Base-by-base conservation (phyloP, 30 jellyfish, hydroid and myxozoan species). In the Nemopilema nomurai region DNA sequence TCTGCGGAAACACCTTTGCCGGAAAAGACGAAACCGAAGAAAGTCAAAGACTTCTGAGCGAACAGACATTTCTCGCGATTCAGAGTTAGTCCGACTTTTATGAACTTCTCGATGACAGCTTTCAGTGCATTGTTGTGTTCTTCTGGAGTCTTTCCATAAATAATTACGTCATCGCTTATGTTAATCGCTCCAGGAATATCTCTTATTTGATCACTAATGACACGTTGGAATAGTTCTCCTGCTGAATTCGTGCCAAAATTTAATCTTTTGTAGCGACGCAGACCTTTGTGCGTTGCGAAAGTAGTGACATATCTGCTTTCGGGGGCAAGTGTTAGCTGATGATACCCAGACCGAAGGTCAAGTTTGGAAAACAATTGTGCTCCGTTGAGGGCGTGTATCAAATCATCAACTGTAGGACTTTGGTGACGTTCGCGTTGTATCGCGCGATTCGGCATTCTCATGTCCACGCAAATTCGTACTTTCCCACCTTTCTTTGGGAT, bases 1-100 rank as follows among this genome's bases (percentile, higher is more conserved):
- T 80, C 90, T 26, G 90, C 72, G 70, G 82, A 67, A 28, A 80
- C 62, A 22, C 86, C 90, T 80, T 80, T 51, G 90, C 67, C 90
- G 19, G 90, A 80, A 50, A 80, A 63, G 32, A 80, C 90, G 85
- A 80, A 80, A 31, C 90, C 90, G 28, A 80, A 80, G 71, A 80
- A 80, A 28, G 86, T 80, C 71, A 80, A 67, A 64, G 83, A 33
- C 28, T 29, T 65, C 71, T 80, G 90, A 41, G 70, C 49, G 51
- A 80, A 80, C 69, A 80, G 82, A 31, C 88, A 78, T 78, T 78
- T 78, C 0, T 53, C 78, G 28, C 65, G 78, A 29, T 78, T 78
- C 1, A 80, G 71, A 7, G 90, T 80, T 18, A 80, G 90, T 28
- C 86, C 86, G 27, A 77, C 87, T 77, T 77, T 52, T 1, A 62